These are phyloP conservation scores for Oreochromis niloticus DNA, from an alignment of 2,113 vertebrate species.

Conservation along the genomic window DNA sequence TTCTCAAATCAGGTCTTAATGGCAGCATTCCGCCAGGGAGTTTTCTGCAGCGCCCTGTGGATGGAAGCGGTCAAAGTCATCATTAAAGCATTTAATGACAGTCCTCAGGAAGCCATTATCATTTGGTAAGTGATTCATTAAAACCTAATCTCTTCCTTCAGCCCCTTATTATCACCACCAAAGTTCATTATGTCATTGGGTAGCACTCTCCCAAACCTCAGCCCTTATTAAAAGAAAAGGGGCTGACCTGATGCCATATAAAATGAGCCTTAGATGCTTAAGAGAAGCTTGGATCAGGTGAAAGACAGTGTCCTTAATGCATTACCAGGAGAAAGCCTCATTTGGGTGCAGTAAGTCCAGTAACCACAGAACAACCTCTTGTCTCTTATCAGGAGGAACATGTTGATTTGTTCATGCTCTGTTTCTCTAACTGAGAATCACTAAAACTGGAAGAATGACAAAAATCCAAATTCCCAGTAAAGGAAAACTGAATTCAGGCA, in stretches of 20 bases:
- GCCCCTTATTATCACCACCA: conserved; percentile 21
- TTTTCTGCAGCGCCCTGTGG: not conserved
- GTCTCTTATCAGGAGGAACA: not conserved
- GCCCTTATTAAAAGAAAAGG: not conserved
- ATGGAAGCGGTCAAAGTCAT: conserved; percentile 28
- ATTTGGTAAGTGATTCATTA: conserved; percentile 49
- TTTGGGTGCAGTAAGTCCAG: not conserved
- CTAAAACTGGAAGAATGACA: not conserved
- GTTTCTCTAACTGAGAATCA: not conserved
- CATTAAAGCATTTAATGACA: conserved; percentile 50
- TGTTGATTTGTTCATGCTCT: not conserved
- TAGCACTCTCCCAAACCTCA: conserved; percentile 8
- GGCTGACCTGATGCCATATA: not conserved
- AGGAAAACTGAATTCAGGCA: not conserved
- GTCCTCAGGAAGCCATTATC: conserved; percentile 46
- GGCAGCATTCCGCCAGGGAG: not conserved
- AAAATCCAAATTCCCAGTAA: not conserved
- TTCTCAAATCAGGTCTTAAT: not conserved
- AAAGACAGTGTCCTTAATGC: not conserved
- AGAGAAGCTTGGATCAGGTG: not conserved
- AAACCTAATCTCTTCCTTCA: conserved; percentile 46
- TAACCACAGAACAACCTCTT: not conserved
- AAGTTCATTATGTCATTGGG: conserved; percentile 31
- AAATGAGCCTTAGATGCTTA: not conserved
- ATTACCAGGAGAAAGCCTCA: not conserved